Conservation (phyloP, 2,888 invertebrate species). For the Rhogogaster chlorosoma region DNA sequence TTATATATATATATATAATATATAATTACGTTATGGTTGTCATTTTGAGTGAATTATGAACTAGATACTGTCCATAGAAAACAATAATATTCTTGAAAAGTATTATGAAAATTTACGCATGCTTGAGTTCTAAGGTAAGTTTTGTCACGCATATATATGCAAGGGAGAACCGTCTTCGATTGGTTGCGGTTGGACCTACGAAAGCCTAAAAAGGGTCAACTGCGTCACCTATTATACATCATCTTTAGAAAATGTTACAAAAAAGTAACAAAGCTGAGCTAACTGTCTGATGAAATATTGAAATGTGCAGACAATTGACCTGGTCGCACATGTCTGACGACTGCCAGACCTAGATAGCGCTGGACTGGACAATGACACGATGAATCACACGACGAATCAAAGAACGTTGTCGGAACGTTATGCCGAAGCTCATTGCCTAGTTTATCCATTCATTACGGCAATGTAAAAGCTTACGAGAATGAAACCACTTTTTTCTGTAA, state of each 20-base stretch:
- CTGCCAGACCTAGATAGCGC: conserved; percentile 9
- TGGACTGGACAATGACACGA: conserved; percentile 2
- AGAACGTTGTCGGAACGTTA: conserved; percentile 2
- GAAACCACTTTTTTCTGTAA: background rate
- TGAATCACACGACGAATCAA: conserved; percentile 42
- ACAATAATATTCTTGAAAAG: conserved; percentile 28
- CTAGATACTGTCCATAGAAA: conserved; percentile 20
- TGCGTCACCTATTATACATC: conserved; percentile 19
- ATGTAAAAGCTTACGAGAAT: background rate
- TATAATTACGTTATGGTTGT: conserved; percentile 31
- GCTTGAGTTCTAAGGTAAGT: conserved; percentile 6
- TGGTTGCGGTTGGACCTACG: conserved; percentile 23
- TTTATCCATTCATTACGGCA: background rate
- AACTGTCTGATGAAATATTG: conserved; percentile 47
- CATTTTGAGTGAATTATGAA: conserved; percentile 45
- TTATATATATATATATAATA: background rate
- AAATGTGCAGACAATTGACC: conserved; percentile 37
- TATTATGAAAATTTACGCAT: conserved; percentile 43
- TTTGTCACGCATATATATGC: conserved; percentile 36
- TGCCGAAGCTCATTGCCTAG: background rate
- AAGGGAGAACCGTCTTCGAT: conserved; percentile 42
- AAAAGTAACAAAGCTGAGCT: conserved; percentile 17
- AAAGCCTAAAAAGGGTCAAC: conserved; percentile 44
- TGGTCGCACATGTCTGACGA: conserved; percentile 33
- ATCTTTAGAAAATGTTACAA: conserved; percentile 41